Conservation (phyloP, 1,140 invertebrate genomes). For the Caenorhabditis latens region DNA sequence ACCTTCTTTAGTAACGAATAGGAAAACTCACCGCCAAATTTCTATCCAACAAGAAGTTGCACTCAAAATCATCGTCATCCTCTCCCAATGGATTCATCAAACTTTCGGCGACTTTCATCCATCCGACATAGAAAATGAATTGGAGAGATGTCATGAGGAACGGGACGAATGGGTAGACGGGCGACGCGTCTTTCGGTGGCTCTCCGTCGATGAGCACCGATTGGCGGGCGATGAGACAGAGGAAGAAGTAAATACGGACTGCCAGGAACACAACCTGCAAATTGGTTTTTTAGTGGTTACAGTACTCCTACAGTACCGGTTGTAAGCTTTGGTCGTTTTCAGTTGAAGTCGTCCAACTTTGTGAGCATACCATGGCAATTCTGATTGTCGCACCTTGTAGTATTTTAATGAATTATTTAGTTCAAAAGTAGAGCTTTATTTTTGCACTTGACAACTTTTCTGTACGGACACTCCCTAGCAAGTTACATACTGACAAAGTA, state of each 20-base stretch:
- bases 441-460: too few species aligned
- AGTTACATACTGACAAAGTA: too few species aligned
- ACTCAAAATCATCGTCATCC: constrained; percentile 64
- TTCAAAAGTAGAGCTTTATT: too few species aligned
- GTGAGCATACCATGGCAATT: too few species aligned
- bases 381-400: too few species aligned
- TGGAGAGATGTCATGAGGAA: constrained; percentile 67
- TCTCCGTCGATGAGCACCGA: constrained; percentile 62
- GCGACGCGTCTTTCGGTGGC: constrained; percentile 19
- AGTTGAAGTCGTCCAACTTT: too few species aligned
- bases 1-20: neutral
- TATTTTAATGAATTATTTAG: too few species aligned
- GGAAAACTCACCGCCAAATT: constrained; percentile 46
- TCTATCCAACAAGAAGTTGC: constrained; percentile 62
- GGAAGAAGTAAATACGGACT: constrained; percentile 66
- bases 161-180: constrained; percentile 57
- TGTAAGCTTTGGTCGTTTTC: too few species aligned
- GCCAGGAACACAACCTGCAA: constrained; percentile 77
- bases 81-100: constrained; percentile 65
- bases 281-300: neutral
- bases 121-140: constrained; percentile 72
- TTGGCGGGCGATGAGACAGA: constrained; percentile 67
- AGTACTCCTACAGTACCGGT: too few species aligned
- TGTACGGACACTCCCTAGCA: too few species aligned
- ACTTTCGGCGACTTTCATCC: constrained; percentile 71